Conservation (phyloP, 2,888 invertebrate genomes). For the Ommatoiulus sabulosus region DNA sequence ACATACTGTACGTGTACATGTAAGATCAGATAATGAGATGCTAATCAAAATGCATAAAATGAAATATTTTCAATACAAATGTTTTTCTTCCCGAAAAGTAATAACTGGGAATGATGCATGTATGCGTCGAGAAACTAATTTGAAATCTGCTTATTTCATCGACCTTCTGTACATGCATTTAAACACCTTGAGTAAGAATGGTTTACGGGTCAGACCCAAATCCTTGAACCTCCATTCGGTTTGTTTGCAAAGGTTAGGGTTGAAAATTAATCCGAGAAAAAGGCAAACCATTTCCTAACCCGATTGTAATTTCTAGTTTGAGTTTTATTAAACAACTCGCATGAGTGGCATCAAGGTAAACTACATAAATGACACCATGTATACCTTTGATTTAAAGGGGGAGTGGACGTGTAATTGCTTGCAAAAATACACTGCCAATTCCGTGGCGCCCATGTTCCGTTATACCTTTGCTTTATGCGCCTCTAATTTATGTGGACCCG, state of each 20-base stretch:
- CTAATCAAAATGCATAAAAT: too few relatives aligned
- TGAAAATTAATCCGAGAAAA: neutral
- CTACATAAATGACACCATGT: constrained; percentile 4
- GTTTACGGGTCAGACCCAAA: neutral
- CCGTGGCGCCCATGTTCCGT: constrained; percentile 15
- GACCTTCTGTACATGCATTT: neutral
- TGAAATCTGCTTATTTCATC: neutral
- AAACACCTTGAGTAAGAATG: neutral
- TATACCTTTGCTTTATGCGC: neutral
- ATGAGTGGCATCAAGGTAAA: constrained; percentile 26
- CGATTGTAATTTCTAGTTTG: constrained; percentile 37
- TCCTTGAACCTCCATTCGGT: neutral
- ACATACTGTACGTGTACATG: too few relatives aligned
- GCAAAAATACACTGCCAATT: neutral
- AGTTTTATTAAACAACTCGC: constrained; percentile 29
- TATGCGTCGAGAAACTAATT: neutral
- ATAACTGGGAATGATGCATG: neutral
- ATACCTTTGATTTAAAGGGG: neutral
- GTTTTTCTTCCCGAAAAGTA: too few relatives aligned
- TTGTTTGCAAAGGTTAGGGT: neutral
- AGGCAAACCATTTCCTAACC: neutral
- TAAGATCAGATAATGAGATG: too few relatives aligned
- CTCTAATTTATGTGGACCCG: constrained; percentile 3
- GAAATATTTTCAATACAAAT: too few relatives aligned
- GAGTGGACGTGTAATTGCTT: constrained; percentile 12